Evolutionary conservation across 1,140 invertebrate genomes (phyloP).

Genomic region (Hyles euphorbiae): DNA sequence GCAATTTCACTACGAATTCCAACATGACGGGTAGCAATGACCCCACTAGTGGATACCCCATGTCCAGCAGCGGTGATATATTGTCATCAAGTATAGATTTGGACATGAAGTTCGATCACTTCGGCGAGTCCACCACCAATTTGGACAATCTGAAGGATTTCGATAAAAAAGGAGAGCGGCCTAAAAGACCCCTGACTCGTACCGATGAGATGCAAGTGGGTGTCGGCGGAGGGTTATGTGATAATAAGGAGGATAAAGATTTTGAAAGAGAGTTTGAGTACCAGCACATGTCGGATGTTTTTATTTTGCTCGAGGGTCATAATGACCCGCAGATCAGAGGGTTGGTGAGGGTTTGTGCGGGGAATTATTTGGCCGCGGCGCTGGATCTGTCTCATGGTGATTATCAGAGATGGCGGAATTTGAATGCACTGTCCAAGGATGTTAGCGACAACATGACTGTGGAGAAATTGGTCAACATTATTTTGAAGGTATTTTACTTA

Average conservation of each 20-base stretch:
- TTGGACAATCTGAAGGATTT: constrained; percentile 41
- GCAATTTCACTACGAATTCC: constrained; percentile 68
- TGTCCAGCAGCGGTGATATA: constrained; percentile 64
- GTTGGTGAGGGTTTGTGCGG: constrained; percentile 80
- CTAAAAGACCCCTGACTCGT: constrained; percentile 31
- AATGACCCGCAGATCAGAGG: constrained; percentile 90
- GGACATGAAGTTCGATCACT: constrained; percentile 75
- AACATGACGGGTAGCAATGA: constrained; percentile 69
- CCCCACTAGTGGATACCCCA: constrained; percentile 61
- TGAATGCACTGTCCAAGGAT: constrained; percentile 42
- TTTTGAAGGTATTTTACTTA: constrained; percentile 68
- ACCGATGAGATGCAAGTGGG: constrained; percentile 34
- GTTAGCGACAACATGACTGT: constrained; percentile 59
- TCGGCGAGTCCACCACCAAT: constrained; percentile 64
- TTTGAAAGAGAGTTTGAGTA: constrained; percentile 59
- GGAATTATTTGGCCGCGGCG: constrained; percentile 80
- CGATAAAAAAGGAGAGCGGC: constrained; percentile 30
- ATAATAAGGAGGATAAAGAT: constrained; percentile 30
- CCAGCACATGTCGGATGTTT: constrained; percentile 82
- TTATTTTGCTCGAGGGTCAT: constrained; percentile 81
- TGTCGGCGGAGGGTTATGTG: constrained; percentile 16
- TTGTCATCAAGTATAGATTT: constrained; percentile 69
- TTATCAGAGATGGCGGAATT: constrained; percentile 72
- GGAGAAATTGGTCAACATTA: constrained; percentile 72
- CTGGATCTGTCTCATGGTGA: constrained; percentile 78